Conservation (phyloP, 1,140 invertebrate species). For the Platorchestia sp. region DNA sequence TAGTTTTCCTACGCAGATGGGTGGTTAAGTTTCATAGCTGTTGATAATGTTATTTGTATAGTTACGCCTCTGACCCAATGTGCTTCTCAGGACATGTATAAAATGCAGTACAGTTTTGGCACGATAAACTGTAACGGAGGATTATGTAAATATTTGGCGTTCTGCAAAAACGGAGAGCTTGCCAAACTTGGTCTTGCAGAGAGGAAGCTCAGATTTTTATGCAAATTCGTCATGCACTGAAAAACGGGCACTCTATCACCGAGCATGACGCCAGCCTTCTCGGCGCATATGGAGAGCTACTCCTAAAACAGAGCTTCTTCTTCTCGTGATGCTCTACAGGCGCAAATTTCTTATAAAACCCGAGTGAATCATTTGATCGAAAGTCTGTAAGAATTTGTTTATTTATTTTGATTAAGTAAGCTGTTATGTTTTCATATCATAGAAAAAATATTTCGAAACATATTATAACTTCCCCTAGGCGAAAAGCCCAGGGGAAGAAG, state of each 20-base stretch:
- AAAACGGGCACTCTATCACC: not conserved
- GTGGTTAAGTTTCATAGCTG: no score
- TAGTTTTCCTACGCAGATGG: no score
- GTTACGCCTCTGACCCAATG: not conserved
- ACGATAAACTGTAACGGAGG: not conserved
- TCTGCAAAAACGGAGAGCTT: not conserved
- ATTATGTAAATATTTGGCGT: not conserved
- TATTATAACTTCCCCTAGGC: no score
- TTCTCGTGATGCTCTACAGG: not conserved
- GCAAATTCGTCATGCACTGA: not conserved
- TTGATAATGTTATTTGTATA: no score
- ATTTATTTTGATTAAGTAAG: no score
- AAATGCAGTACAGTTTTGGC: not conserved
- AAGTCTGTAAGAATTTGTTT: no score
- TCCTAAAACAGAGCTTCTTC: no score
- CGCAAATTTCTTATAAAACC: no score
- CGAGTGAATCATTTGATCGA: no score
- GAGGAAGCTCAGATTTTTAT: not conserved
- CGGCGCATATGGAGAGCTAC: not conserved
- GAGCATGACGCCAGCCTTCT: not conserved
- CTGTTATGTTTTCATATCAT: no score
- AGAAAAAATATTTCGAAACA: no score
- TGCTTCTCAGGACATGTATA: not conserved
- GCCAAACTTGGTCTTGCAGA: not conserved
- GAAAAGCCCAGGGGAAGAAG: no score